Evolutionary conservation across 2,797 vertebrate species (phyloP).

Genomic region (Gallinago solitaria): DNA sequence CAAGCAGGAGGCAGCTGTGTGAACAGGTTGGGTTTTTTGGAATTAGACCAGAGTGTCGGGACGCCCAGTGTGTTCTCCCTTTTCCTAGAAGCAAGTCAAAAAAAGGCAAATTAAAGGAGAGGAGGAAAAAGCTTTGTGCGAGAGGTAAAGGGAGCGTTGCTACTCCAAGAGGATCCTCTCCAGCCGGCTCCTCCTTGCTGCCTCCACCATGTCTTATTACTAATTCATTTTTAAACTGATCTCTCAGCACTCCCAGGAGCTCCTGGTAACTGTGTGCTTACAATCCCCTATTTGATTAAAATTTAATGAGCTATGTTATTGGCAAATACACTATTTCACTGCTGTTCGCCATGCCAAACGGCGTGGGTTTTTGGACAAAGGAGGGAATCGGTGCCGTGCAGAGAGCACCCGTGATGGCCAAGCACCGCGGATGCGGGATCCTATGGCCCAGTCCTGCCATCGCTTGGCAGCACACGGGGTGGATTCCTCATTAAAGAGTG

Average conservation of each 20-base stretch:
- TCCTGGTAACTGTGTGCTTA: slow-evolving; percentile 53
- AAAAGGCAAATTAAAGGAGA: not conserved
- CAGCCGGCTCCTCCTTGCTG: slow-evolving; percentile 28
- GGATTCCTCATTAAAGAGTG: not conserved
- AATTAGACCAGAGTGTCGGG: not conserved
- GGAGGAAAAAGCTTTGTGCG: not conserved
- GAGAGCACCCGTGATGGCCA: not conserved
- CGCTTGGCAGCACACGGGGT: not conserved
- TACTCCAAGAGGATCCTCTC: slow-evolving; percentile 35
- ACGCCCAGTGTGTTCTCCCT: not conserved
- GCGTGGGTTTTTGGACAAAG: not conserved
- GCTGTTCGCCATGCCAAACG: not conserved
- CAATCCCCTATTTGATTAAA: slow-evolving; percentile 72
- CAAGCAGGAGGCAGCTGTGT: not conserved
- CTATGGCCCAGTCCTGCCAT: not conserved
- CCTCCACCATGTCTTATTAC: slow-evolving; percentile 50
- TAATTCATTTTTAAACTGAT: slow-evolving; percentile 73
- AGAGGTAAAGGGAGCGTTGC: not conserved
- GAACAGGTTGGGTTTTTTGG: not conserved
- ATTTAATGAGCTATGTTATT: slow-evolving; percentile 73
- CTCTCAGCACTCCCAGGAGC: slow-evolving; percentile 49
- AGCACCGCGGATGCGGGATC: fast-evolving
- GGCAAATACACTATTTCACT: slow-evolving; percentile 62
- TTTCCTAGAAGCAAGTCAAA: not conserved
- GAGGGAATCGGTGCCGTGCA: not conserved